Percentiles rank a stretch among this genome's conserved stretches.
These are phyloP conservation scores for Sebastes trivittatus DNA, from an alignment of 2,797 vertebrate species.

Conservation along the genomic window DNA sequence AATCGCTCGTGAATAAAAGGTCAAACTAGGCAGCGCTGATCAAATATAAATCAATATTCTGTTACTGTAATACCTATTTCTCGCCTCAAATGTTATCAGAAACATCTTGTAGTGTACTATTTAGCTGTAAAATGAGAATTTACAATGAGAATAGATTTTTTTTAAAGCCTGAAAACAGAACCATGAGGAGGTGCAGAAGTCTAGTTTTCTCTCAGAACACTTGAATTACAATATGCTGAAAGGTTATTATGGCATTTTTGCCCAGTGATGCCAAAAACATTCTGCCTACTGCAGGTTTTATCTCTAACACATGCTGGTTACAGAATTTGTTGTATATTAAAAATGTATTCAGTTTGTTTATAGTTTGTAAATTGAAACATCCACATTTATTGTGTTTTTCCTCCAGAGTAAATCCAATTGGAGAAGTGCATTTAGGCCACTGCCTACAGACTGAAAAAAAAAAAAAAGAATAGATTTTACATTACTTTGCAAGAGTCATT, in stretches of 20 bases:
- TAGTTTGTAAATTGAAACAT: neutral
- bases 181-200: no score
- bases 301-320: neutral
- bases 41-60: no score
- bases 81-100: no score
- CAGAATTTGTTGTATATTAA: neutral
- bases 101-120: no score
- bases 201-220: no score
- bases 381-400: neutral
- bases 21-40: no score
- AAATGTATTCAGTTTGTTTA: neutral
- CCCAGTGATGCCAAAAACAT: no score
- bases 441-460: neutral
- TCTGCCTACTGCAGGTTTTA: neutral
- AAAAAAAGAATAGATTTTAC: neutral
- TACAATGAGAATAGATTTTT: neutral
- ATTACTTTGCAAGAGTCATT: constrained; percentile 5
- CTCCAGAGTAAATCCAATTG: neutral
- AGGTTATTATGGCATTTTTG: no score
- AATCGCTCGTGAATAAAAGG: no score
- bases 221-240: no score
- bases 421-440: neutral
- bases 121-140: no score
- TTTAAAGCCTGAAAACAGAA: neutral
- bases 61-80: no score